A percentile compares a stretch with the other conserved stretches of the same genome.
Evolutionary conservation across 2,113 vertebrate species (phyloP).

Genomic region (Bos taurus): DNA sequence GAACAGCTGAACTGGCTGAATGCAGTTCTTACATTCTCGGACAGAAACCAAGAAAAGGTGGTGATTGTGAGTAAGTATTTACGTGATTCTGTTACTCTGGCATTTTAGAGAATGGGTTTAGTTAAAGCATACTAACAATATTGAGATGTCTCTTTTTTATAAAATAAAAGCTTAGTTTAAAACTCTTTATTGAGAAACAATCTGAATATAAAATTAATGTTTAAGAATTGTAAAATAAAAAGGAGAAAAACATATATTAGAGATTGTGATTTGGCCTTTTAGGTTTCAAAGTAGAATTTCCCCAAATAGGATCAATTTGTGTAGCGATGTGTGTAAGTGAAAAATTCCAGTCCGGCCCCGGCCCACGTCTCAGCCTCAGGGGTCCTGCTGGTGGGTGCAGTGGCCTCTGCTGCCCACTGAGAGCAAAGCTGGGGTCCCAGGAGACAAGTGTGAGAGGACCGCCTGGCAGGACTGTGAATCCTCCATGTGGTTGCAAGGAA

Average conservation of each 20-base stretch:
- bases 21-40: slow-evolving; percentile 84
- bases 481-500: neutral
- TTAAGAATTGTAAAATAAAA: neutral
- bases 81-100: neutral
- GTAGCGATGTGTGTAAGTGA: neutral
- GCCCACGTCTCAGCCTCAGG: neutral
- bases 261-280: neutral
- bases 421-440: neutral
- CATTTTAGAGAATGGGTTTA: neutral
- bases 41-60: slow-evolving; percentile 89
- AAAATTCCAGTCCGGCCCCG: neutral
- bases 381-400: neutral
- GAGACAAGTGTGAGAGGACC: neutral
- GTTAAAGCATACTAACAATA: neutral
- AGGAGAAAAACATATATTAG: neutral
- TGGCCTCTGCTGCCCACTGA: neutral
- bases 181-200: neutral
- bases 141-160: neutral
- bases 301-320: neutral
- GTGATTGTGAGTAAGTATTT: slow-evolving; percentile 88
- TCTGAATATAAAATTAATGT: neutral
- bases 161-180: neutral
- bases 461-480: neutral
- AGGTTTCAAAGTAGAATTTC: neutral
- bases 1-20: slow-evolving; percentile 91